Percentiles rank a stretch among this genome's conserved stretches.
Evolutionary conservation across 2,888 invertebrate species (phyloP).

Genomic region (Ornithoptera alexandrae): DNA sequence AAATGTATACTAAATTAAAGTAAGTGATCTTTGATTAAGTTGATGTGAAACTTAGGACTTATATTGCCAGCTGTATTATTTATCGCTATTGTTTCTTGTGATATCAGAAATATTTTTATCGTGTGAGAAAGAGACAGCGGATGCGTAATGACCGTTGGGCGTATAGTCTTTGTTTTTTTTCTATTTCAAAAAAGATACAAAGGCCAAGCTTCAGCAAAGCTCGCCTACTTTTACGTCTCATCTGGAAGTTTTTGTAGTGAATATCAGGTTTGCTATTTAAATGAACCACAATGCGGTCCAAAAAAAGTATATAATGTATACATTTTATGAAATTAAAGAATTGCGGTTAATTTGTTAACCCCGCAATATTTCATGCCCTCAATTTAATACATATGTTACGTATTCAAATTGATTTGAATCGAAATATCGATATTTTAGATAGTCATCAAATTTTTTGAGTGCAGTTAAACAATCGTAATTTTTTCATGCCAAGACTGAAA

Average conservation of each 20-base stretch:
- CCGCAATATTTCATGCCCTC: conserved; percentile 8
- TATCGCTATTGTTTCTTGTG: conserved; percentile 65
- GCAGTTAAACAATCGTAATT: no score
- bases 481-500: no score
- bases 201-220: conserved; percentile 16
- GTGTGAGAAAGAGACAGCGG: conserved; percentile 62
- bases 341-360: conserved; percentile 3
- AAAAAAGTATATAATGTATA: conserved; percentile 1
- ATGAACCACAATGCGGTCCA: neutral
- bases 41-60: conserved; percentile 23
- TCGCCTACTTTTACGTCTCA: conserved; percentile 9
- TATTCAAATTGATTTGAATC: conserved; percentile 7
- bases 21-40: conserved; percentile 23
- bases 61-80: conserved; percentile 57
- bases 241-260: neutral
- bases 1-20: neutral
- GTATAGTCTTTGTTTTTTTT: conserved; percentile 55
- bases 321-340: neutral
- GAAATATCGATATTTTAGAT: neutral
- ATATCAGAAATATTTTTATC: conserved; percentile 72
- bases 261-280: neutral
- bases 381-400: conserved; percentile 10
- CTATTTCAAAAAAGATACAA: conserved; percentile 34
- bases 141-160: conserved; percentile 65
- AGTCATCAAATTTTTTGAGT: no score